Evolutionary conservation across 2,113 vertebrate genomes (phyloP).

Genomic region (Caranx ignobilis): DNA sequence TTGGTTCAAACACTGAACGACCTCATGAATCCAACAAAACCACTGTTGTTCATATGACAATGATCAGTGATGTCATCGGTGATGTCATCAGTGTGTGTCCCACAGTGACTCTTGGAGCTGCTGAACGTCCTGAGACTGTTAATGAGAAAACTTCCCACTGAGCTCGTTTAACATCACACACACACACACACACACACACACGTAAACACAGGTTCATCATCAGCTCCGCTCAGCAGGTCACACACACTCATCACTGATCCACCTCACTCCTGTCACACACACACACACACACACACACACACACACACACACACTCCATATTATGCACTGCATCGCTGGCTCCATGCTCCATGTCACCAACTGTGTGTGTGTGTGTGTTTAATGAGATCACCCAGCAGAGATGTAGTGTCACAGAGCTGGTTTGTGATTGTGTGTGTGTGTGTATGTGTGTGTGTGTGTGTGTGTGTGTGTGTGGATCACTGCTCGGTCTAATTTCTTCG

Average conservation of each 20-base stretch:
- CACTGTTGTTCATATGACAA: no score
- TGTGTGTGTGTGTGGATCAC: slow-evolving; percentile 36
- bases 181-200: background rate
- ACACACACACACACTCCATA: slow-evolving; percentile 6
- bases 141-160: background rate
- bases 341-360: slow-evolving; percentile 43
- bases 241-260: slow-evolving; percentile 45
- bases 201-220: slow-evolving; percentile 12
- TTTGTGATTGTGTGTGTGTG: slow-evolving; percentile 16
- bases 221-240: slow-evolving; percentile 40
- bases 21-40: no score
- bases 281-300: slow-evolving; percentile 20
- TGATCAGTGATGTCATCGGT: no score
- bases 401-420: slow-evolving; percentile 37
- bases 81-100: no score
- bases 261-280: slow-evolving; percentile 24
- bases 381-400: slow-evolving; percentile 71
- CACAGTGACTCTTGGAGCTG: slow-evolving; percentile 20
- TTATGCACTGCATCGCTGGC: slow-evolving; percentile 37
- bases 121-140: slow-evolving; percentile 18
- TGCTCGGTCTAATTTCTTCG: slow-evolving; percentile 60
- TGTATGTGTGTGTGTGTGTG: slow-evolving; percentile 24
- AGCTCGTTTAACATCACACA: background rate
- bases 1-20: no score
- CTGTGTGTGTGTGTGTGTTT: slow-evolving; percentile 18